phyloP scores from a whole-genome alignment of 2,113 vertebrate species.

The Laterallus jamaicensis region DNA sequence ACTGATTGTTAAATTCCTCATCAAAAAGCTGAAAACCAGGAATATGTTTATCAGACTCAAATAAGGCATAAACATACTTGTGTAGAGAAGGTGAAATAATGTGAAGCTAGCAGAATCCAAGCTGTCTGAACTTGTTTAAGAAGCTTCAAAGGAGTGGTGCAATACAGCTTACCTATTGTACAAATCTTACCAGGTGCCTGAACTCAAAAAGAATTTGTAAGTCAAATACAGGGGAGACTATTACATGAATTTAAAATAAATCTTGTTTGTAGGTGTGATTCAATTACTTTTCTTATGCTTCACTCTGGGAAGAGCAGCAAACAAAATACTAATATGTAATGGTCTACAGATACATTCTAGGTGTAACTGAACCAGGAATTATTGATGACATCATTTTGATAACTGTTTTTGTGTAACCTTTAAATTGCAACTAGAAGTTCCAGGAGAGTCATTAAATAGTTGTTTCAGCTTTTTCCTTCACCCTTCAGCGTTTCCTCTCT shows the following conservation, averaged over 20 bases:
- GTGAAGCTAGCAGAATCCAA: background rate
- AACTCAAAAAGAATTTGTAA: background rate
- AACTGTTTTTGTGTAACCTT: background rate
- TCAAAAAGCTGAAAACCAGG: conserved; percentile 76
- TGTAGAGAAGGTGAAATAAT: background rate
- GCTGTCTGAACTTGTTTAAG: conserved; percentile 12
- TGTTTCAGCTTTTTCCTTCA: background rate
- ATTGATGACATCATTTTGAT: background rate
- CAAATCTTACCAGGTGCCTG: background rate
- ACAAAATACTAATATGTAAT: background rate
- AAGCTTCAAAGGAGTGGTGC: conserved; percentile 10
- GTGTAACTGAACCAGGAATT: background rate
- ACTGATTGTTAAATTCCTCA: conserved; percentile 78
- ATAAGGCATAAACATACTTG: background rate
- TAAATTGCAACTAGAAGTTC: background rate
- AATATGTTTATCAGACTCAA: background rate
- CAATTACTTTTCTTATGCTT: background rate
- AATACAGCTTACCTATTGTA: background rate
- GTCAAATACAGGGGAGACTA: background rate
- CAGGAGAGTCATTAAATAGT: background rate
- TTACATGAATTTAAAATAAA: background rate
- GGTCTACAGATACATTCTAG: background rate
- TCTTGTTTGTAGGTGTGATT: background rate
- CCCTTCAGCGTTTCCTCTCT: background rate
- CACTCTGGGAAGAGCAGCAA: background rate